A percentile compares a stretch with the other conserved stretches of the same genome.
Conservation (phyloP, 2,113 vertebrate genomes). For the Paratilapia polleni region DNA sequence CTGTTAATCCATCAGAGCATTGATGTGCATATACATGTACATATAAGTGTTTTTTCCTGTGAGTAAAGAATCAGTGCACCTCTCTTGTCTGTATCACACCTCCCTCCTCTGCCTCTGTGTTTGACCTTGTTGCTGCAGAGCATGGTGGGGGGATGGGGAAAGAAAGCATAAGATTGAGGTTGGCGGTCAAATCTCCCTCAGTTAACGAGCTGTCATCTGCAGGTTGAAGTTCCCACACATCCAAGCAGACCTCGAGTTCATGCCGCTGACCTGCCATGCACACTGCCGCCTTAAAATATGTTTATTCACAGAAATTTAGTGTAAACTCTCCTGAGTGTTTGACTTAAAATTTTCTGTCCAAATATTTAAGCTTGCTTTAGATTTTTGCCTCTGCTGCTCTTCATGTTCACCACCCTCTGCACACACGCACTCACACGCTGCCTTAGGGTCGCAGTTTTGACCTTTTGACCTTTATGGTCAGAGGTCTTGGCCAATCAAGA, state of each 20-base stretch:
- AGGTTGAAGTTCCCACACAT: constrained; percentile 72
- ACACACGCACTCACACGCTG: constrained; percentile 5
- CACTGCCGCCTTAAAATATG: constrained; percentile 3
- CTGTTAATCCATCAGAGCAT: not conserved
- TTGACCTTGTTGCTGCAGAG: constrained; percentile 73
- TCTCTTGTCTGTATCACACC: not conserved
- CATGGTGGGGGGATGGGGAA: not conserved
- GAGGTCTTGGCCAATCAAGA: constrained; percentile 72
- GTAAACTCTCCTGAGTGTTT: constrained; percentile 2
- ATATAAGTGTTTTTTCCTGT: not conserved
- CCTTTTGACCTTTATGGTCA: constrained; percentile 65
- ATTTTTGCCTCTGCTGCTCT: not conserved
- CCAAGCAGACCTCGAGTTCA: constrained; percentile 14
- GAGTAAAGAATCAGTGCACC: constrained; percentile 15
- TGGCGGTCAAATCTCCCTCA: constrained; percentile 60
- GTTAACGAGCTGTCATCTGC: constrained; percentile 77
- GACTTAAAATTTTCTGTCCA: constrained; percentile 5
- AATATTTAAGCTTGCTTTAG: not conserved
- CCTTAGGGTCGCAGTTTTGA: constrained; percentile 44
- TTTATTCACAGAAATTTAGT: constrained; percentile 6
- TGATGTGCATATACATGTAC: not conserved
- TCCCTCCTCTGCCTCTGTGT: constrained; percentile 36
- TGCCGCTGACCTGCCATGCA: constrained; percentile 31
- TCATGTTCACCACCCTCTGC: not conserved
- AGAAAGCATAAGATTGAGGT: constrained; percentile 41